Percentiles rank a stretch among this genome's conserved stretches.
phyloP scores from a whole-genome alignment of 2,113 vertebrate species.

The Ellobius talpinus region DNA sequence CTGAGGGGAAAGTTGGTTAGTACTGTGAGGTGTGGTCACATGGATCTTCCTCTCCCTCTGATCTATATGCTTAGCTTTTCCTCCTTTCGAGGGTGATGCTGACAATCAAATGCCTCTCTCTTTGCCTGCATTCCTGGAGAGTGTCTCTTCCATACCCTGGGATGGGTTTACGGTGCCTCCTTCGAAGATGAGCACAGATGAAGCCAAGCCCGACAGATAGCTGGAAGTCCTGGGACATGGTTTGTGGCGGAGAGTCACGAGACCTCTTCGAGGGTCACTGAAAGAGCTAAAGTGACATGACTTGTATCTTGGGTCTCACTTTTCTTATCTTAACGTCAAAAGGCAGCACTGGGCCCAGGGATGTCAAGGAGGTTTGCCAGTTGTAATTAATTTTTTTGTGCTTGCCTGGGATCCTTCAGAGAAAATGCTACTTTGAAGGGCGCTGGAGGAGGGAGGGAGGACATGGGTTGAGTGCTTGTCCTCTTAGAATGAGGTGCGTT shows the following conservation, averaged over 20 bases:
- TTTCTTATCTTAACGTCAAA: constrained; percentile 41
- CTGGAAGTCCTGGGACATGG: background rate
- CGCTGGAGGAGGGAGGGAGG: background rate
- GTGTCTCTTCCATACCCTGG: background rate
- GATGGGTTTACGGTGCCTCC: background rate
- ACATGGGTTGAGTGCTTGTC: fast-evolving
- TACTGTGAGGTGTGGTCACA: fast-evolving
- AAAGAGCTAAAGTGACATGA: background rate
- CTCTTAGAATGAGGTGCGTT: background rate
- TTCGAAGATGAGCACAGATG: background rate
- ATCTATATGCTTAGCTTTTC: background rate
- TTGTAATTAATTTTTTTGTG: background rate
- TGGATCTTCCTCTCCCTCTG: background rate
- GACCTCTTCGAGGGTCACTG: background rate
- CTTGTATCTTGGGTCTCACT: background rate
- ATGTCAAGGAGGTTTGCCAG: background rate
- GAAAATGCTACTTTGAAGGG: background rate
- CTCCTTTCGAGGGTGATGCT: background rate
- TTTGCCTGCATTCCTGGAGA: background rate
- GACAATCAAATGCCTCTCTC: background rate
- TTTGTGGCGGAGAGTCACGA: background rate
- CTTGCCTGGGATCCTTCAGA: background rate
- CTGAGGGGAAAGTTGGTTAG: background rate
- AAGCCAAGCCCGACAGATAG: background rate
- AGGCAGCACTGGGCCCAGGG: background rate